Base-by-base conservation (phyloP, 1,140 invertebrate genomes). In the Camponotus pennsylvanicus region DNA sequence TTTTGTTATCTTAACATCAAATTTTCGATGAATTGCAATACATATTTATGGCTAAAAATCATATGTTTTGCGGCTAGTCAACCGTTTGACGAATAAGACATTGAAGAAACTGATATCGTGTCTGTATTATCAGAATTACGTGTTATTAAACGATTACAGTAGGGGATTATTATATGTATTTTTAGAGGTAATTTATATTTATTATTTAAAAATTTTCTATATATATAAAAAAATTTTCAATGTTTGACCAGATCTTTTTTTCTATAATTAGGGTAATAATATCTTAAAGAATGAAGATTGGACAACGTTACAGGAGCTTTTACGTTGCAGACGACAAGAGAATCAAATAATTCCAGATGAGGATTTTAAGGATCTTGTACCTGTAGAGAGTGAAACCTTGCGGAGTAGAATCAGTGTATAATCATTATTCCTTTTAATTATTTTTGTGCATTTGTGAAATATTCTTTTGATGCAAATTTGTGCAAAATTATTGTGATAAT, bases 71-170 rank as follows among this genome's bases (percentile, higher is more conserved):
- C 1, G 27, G 73, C 9, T 59, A 92, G 91, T 84, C 59, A 92
- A 92, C 80, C 52, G 69, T 13, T 21, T 92, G 21, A 89, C 82
- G 9, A 78, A 71, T 21, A 61, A 52, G 9, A 71, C 70, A 13
- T 42, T 91, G 45, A 84, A 85, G 49, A 79, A 87, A 52, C 5
- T 88, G 3, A 42, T 91, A 34, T 59, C 42, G 1, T 91, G 91
- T 37, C 8, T 91, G 8, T 63, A 70, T n/a, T 92, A 92, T 79
- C 91, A 91, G 21, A 85, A 59, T 71, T 92, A 88, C 21, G 84
- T 89, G 85, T 42, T 91, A 18, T 42, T 87, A 21, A 55, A 49
- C 0, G 57, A 89, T 52, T 67, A 13, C 0, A 82, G 18, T n/a
- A 78, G 9, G 79, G 89, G 89, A 4, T 70, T 92, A 7, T 45